A percentile compares a stretch with the other conserved stretches of the same genome.
Evolutionary conservation across 2,797 vertebrate species (phyloP).

Genomic region (Prunella strophiata): DNA sequence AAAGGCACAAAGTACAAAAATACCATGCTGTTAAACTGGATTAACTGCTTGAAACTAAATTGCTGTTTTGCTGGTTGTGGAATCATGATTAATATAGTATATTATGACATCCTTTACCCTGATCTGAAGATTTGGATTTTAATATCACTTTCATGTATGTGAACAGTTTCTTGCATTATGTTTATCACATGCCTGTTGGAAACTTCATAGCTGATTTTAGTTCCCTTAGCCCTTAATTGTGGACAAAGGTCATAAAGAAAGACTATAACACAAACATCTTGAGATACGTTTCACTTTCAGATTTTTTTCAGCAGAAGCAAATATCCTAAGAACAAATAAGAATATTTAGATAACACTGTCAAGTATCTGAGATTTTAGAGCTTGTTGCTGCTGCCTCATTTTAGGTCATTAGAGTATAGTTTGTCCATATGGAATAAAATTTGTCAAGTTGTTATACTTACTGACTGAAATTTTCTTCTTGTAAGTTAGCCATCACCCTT

Average conservation of each 20-base stretch:
- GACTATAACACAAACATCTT: neutral
- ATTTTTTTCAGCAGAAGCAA: neutral
- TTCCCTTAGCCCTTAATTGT: neutral
- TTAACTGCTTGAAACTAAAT: neutral
- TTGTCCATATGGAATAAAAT: neutral
- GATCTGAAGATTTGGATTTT: neutral
- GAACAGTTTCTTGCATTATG: neutral
- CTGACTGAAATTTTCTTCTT: neutral
- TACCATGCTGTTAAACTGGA: neutral
- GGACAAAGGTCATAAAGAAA: neutral
- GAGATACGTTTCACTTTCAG: neutral
- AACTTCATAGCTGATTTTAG: neutral
- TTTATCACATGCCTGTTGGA: neutral
- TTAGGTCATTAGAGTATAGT: neutral
- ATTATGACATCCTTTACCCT: neutral
- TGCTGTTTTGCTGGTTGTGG: neutral
- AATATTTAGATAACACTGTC: neutral
- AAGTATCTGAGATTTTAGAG: neutral
- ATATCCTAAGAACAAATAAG: neutral
- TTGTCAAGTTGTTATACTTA: neutral
- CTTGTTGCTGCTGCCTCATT: neutral
- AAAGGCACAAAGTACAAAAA: neutral
- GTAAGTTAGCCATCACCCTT: neutral
- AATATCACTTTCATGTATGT: neutral
- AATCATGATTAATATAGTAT: neutral